Conservation (phyloP, 2,888 invertebrate species). For the Nymphalis polychloros region DNA sequence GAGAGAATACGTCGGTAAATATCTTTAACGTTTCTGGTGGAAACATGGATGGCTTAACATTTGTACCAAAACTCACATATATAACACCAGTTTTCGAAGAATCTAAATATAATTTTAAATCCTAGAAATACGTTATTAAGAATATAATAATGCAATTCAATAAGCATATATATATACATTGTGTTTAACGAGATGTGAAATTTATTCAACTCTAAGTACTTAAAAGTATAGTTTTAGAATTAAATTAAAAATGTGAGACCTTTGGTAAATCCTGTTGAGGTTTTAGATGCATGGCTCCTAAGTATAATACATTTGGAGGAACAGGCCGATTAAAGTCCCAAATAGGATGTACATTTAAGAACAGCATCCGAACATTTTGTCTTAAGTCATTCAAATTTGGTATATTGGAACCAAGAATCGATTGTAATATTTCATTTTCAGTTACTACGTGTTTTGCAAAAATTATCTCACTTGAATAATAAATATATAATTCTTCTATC, state of each 20-base stretch:
- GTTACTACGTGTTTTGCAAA: background rate
- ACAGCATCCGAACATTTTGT: background rate
- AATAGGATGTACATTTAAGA: background rate
- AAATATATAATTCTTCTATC: constrained; percentile 33
- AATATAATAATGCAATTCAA: too few species aligned
- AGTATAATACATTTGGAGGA: constrained; percentile 42
- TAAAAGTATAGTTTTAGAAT: too few species aligned
- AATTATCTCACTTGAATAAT: constrained; percentile 37
- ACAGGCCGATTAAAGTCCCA: constrained; percentile 48
- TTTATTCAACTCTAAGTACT: too few species aligned
- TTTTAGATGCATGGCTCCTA: constrained; percentile 17
- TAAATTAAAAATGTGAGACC: background rate
- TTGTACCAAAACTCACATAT: constrained; percentile 59
- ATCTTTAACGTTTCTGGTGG: constrained; percentile 45
- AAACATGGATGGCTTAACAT: constrained; percentile 46
- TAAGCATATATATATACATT: too few species aligned
- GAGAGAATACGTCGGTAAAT: constrained; percentile 51
- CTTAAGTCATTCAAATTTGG: background rate
- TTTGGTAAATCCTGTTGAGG: constrained; percentile 25
- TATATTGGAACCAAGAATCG: background rate
- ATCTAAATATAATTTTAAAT: constrained; percentile 50
- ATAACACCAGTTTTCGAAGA: constrained; percentile 54
- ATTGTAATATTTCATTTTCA: background rate
- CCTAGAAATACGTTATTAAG: constrained; percentile 38
- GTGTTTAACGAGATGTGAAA: too few species aligned